Evolutionary conservation across 2,113 vertebrate species (phyloP).

Genomic region (Mesembrinibis cayennensis): DNA sequence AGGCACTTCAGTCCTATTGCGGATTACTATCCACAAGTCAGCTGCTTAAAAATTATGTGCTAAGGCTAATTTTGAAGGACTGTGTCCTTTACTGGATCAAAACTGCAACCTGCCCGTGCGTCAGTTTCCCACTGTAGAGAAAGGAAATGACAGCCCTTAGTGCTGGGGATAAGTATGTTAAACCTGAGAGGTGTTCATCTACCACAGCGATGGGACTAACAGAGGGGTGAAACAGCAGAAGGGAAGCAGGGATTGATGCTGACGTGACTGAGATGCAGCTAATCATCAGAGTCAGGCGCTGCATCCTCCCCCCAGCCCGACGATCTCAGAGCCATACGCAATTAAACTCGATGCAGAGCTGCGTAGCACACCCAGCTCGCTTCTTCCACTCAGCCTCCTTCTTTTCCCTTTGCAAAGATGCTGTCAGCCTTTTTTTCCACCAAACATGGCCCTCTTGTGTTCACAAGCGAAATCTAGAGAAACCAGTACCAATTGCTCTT

Average conservation of each 20-base stretch:
- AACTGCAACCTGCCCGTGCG: background rate
- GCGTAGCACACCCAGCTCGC: background rate
- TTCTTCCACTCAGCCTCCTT: background rate
- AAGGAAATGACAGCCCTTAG: background rate
- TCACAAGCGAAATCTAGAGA: background rate
- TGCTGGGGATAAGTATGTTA: background rate
- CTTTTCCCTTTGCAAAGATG: background rate
- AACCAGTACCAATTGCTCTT: background rate
- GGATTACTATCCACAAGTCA: background rate
- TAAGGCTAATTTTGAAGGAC: background rate
- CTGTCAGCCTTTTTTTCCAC: background rate
- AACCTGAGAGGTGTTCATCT: background rate
- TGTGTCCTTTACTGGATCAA: background rate
- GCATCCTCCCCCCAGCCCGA: background rate
- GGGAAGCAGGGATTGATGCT: background rate
- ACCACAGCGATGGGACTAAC: background rate
- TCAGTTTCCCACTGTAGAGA: background rate
- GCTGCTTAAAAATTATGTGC: background rate
- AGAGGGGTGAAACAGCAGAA: background rate
- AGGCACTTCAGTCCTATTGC: background rate
- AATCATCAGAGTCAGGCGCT: background rate
- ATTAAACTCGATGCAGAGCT: background rate
- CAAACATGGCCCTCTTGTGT: slow-evolving; percentile 36
- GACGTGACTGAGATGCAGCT: background rate
- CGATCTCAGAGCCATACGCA: rapidly evolving